phyloP scores from a whole-genome alignment of 2,888 invertebrate species.

The Scaeva pyrastri region DNA sequence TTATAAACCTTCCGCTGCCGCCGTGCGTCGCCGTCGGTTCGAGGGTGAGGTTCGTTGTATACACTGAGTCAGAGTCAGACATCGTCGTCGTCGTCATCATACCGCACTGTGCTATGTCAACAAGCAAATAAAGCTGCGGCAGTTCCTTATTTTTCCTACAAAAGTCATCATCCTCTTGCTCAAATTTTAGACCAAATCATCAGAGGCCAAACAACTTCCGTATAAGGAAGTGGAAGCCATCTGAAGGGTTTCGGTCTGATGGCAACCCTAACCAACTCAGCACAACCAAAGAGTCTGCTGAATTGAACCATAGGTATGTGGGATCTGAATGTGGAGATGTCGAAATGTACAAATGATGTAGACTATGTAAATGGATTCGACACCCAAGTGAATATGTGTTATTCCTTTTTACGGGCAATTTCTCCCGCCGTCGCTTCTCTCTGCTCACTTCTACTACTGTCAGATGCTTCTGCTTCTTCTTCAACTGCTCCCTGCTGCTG shows the following conservation, averaged over 20 bases:
- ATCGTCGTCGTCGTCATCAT: neutral
- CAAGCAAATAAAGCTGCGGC: slow-evolving; percentile 74
- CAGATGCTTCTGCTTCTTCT: slow-evolving; percentile 1
- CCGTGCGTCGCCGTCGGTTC: slow-evolving; percentile 10
- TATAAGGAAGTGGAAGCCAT: slow-evolving; percentile 61
- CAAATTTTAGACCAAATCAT: slow-evolving; percentile 41
- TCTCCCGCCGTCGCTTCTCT: slow-evolving; percentile 49
- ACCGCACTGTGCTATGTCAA: slow-evolving; percentile 53
- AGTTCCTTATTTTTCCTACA: slow-evolving; percentile 57
- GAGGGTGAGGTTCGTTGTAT: slow-evolving; percentile 39
- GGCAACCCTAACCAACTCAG: neutral
- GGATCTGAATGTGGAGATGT: neutral
- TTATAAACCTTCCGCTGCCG: slow-evolving; percentile 18
- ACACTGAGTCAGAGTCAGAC: slow-evolving; percentile 2
- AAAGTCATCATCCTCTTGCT: slow-evolving; percentile 38
- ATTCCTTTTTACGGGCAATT: slow-evolving; percentile 68
- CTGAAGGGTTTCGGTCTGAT: slow-evolving; percentile 17
- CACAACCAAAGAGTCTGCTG: slow-evolving; percentile 33
- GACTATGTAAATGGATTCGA: slow-evolving; percentile 58
- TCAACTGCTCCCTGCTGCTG: neutral
- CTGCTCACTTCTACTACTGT: neutral
- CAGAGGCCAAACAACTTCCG: slow-evolving; percentile 65
- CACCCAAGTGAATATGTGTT: slow-evolving; percentile 49
- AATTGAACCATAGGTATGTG: slow-evolving; percentile 33
- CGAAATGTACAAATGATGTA: no score